phyloP scores from a whole-genome alignment of 2,113 vertebrate species.

The Nycticorax nycticorax region DNA sequence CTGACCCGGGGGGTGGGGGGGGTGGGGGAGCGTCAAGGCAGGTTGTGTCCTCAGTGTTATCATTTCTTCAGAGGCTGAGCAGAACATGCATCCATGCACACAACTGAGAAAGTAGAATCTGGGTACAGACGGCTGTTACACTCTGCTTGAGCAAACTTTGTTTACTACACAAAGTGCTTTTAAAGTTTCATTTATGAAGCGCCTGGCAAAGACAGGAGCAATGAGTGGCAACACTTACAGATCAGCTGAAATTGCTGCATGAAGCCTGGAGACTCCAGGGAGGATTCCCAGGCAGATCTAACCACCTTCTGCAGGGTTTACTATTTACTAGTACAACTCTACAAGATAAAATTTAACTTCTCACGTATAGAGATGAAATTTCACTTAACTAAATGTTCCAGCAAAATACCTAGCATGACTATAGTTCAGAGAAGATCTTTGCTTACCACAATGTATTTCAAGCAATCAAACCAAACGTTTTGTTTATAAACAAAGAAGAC shows the following conservation, averaged over 20 bases:
- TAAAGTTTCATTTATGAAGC: not conserved
- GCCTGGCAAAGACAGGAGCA: not conserved
- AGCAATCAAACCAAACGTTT: not conserved
- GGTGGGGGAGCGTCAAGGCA: too few relatives aligned
- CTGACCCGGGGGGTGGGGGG: not conserved
- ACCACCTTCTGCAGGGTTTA: not conserved
- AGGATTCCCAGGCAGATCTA: not conserved
- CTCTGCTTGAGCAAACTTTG: not conserved
- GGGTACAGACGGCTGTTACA: not conserved
- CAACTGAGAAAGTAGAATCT: not conserved
- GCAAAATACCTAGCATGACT: not conserved
- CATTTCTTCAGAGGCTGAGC: not conserved
- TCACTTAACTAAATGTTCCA: not conserved
- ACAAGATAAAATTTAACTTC: not conserved
- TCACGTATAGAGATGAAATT: not conserved
- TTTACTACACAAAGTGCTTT: not conserved
- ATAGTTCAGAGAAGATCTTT: not conserved
- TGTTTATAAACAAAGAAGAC: conserved; percentile 15
- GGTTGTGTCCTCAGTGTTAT: not conserved
- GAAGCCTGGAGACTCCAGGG: not conserved
- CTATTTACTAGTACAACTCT: not conserved
- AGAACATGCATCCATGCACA: not conserved
- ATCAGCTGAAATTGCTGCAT: not conserved
- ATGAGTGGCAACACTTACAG: not conserved
- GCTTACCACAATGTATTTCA: not conserved